Conservation (phyloP, 2,888 invertebrate genomes). For the Chaetoderma sp. region DNA sequence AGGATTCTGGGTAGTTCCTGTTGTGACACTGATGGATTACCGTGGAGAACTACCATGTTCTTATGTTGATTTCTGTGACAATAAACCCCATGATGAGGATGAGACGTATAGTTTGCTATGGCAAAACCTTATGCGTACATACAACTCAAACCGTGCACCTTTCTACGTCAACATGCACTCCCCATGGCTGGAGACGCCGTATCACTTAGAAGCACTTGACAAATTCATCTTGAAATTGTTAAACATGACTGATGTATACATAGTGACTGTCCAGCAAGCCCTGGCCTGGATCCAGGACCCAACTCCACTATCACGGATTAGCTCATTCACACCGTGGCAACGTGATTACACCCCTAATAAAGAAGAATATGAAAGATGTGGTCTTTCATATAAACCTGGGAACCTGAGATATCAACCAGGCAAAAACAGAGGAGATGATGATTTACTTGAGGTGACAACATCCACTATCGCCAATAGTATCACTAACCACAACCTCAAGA, state of each 20-base stretch:
- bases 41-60: constrained; percentile 44
- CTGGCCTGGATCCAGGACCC: constrained; percentile 58
- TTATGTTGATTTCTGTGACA: constrained; percentile 57
- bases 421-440: constrained; percentile 1
- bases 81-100: constrained; percentile 42
- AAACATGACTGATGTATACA: constrained; percentile 57
- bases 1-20: constrained; percentile 78
- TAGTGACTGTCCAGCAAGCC: constrained; percentile 51
- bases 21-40: constrained; percentile 65
- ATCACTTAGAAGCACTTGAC: constrained; percentile 58
- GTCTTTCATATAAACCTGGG: constrained; percentile 1
- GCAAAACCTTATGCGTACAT: constrained; percentile 82
- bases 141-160: constrained; percentile 78
- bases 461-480: too few species aligned
- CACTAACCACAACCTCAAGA: too few species aligned
- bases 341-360: constrained; percentile 30
- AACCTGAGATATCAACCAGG: constrained; percentile 17
- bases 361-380: constrained; percentile 3
- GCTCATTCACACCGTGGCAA: constrained; percentile 54
- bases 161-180: constrained; percentile 86
- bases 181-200: constrained; percentile 71
- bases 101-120: constrained; percentile 72
- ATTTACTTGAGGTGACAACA: too few species aligned
- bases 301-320: constrained; percentile 44
- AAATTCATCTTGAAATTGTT: constrained; percentile 53